Evolutionary conservation across 2,113 vertebrate genomes (phyloP).

Genomic region (Prietella phreatophila): DNA sequence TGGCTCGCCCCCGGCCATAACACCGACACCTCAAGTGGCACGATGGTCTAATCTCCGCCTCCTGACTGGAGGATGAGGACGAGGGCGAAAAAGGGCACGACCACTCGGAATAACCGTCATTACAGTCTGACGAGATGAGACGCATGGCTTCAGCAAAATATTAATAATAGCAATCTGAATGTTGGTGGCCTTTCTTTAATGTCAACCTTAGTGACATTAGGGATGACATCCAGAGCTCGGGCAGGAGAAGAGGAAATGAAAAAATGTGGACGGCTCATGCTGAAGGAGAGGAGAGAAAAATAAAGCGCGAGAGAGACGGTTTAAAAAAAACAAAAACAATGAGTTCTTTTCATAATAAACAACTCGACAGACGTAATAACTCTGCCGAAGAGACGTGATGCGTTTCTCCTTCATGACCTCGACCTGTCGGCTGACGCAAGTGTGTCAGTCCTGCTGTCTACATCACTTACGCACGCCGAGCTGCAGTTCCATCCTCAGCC

Average conservation of each 20-base stretch:
- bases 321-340: constrained; percentile 23
- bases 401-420: constrained; percentile 1
- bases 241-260: neutral
- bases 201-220: constrained; percentile 50
- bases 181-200: constrained; percentile 53
- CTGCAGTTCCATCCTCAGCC: constrained; percentile 26
- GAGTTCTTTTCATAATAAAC: constrained; percentile 31
- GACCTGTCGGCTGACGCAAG: constrained; percentile 2
- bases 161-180: constrained; percentile 54
- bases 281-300: neutral
- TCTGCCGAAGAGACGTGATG: neutral
- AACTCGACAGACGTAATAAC: constrained; percentile 5
- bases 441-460: constrained; percentile 7
- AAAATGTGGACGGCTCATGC: neutral
- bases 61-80: constrained; percentile 12
- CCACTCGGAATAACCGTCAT: constrained; percentile 41
- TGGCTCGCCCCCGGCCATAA: constrained; percentile 2
- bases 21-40: constrained; percentile 39
- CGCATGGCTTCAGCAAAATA: constrained; percentile 39
- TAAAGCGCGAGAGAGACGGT: neutral
- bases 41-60: constrained; percentile 34
- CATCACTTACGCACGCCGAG: neutral
- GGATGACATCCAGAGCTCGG: neutral
- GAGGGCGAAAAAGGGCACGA: constrained; percentile 4
- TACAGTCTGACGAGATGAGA: constrained; percentile 39